Evolutionary conservation across 2,888 invertebrate genomes (phyloP).

Genomic region (Cantharis lateralis): DNA sequence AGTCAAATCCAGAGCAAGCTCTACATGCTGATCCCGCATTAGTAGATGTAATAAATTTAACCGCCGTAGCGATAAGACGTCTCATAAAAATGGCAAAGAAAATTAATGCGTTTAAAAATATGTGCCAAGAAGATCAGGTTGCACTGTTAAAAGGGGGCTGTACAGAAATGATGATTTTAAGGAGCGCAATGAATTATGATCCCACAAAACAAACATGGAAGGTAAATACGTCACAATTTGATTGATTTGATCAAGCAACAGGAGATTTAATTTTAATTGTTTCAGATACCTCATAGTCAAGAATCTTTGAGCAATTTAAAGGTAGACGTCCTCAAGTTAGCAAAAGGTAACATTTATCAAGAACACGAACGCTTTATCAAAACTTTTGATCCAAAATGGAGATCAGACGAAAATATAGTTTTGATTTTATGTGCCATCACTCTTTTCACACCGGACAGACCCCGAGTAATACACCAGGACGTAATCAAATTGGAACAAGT

Average conservation of each 20-base stretch:
- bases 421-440: constrained; percentile 89
- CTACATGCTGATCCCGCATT: constrained; percentile 67
- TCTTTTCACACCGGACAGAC: constrained; percentile 84
- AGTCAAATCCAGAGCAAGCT: constrained; percentile 39
- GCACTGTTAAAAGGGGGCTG: constrained; percentile 88
- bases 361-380: constrained; percentile 85
- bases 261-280: constrained; percentile 5
- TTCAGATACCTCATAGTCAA: constrained; percentile 76
- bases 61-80: constrained; percentile 88
- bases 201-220: constrained; percentile 89
- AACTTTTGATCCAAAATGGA: constrained; percentile 84
- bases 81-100: constrained; percentile 84
- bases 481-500: constrained; percentile 87
- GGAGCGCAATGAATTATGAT: constrained; percentile 92
- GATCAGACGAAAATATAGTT: constrained; percentile 87
- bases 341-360: constrained; percentile 86
- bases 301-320: constrained; percentile 79
- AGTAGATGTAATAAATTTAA: constrained; percentile 85
- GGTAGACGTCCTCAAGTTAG: constrained; percentile 87
- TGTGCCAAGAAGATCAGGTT: constrained; percentile 94
- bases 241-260: background rate
- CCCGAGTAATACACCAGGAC: constrained; percentile 80
- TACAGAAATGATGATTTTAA: constrained; percentile 93
- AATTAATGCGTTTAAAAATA: constrained; percentile 86
- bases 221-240: constrained; percentile 57